phyloP scores from a whole-genome alignment of 2,888 invertebrate species.

The Criorhina ranunculi region DNA sequence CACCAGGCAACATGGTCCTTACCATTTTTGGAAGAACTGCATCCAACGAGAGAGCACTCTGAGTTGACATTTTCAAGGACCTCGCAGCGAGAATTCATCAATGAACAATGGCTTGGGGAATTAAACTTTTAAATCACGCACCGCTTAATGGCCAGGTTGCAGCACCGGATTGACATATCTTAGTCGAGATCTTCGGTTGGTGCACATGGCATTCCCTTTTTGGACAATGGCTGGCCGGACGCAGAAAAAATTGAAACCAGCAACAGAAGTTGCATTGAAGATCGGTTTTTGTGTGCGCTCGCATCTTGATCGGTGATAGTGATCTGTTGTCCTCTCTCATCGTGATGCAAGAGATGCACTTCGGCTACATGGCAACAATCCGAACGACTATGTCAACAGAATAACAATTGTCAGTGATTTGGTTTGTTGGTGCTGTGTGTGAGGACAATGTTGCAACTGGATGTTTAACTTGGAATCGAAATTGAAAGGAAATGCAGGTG shows the following conservation, averaged over 20 bases:
- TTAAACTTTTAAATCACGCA: conserved; percentile 77
- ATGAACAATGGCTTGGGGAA: conserved; percentile 71
- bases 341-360: conserved; percentile 72
- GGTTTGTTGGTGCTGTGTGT: conserved; percentile 46
- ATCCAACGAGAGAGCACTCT: conserved; percentile 23
- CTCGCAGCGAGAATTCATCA: conserved; percentile 59
- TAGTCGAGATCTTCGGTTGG: conserved; percentile 62
- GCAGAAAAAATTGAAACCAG: conserved; percentile 18
- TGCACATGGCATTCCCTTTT: conserved; percentile 54
- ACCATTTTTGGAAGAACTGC: conserved; percentile 67
- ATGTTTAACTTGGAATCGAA: conserved; percentile 54
- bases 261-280: conserved; percentile 49
- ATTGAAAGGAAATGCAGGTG: conserved; percentile 33
- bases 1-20: conserved; percentile 43
- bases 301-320: conserved; percentile 67
- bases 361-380: conserved; percentile 27
- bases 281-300: conserved; percentile 9
- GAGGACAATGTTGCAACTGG: conserved; percentile 58
- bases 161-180: conserved; percentile 72
- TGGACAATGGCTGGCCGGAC: conserved; percentile 58
- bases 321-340: conserved; percentile 66
- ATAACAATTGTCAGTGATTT: conserved; percentile 71
- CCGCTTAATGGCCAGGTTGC: conserved; percentile 57
- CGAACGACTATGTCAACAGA: conserved; percentile 63
- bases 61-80: conserved; percentile 63